These are phyloP conservation scores for Orthosia cruda DNA, from an alignment of 2,888 invertebrate species.

Conservation along the genomic window DNA sequence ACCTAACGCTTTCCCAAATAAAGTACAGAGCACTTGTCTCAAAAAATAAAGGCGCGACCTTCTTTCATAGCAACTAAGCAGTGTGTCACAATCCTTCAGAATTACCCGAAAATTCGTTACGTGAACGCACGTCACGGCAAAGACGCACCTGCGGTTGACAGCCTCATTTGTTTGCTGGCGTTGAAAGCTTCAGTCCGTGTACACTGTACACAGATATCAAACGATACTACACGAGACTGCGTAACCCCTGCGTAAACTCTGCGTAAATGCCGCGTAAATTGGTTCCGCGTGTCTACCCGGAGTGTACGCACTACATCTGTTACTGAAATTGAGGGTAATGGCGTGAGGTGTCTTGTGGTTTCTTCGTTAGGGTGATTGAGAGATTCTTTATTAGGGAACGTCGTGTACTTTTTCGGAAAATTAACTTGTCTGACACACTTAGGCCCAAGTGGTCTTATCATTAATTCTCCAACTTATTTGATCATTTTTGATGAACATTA, in stretches of 20 bases:
- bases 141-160: constrained; percentile 88
- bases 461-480: no score
- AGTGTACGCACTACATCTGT: constrained; percentile 52
- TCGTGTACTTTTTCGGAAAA: not conserved
- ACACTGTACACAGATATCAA: constrained; percentile 66
- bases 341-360: constrained; percentile 11
- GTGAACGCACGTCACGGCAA: constrained; percentile 70
- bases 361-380: constrained; percentile 19
- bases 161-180: constrained; percentile 84
- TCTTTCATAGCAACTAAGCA: constrained; percentile 5
- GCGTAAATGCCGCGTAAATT: constrained; percentile 64
- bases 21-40: constrained; percentile 25
- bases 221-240: constrained; percentile 56
- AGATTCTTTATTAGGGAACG: constrained; percentile 7
- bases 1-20: not conserved
- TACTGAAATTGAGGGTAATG: constrained; percentile 44
- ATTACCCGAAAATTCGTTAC: constrained; percentile 81
- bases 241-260: constrained; percentile 52
- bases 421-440: not conserved
- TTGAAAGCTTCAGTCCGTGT: constrained; percentile 72
- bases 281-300: constrained; percentile 57
- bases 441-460: no score
- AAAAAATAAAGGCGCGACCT: constrained; percentile 18
- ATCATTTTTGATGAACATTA: no score
- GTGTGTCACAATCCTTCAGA: constrained; percentile 64